Percentiles rank a stretch among this genome's conserved stretches.
phyloP scores from a whole-genome alignment of 2,113 vertebrate species.

The Pipra filicauda region DNA sequence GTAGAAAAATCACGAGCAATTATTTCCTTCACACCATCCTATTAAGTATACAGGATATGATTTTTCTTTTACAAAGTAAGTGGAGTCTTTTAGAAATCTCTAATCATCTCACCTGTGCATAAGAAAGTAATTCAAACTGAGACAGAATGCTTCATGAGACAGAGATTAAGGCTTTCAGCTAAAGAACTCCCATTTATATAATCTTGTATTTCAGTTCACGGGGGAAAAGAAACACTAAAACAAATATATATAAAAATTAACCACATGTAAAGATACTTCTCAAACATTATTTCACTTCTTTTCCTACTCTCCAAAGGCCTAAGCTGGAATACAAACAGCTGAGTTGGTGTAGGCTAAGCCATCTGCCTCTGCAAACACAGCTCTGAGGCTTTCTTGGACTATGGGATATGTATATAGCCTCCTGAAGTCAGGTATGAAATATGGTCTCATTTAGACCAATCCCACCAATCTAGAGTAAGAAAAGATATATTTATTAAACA shows the following conservation, averaged over 20 bases:
- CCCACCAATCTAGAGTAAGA: neutral
- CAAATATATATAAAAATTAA: neutral
- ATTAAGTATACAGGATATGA: neutral
- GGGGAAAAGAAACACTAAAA: neutral
- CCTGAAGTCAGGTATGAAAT: neutral
- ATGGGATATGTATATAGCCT: fast-evolving
- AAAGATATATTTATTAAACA: neutral
- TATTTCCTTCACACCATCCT: neutral
- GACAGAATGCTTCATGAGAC: neutral
- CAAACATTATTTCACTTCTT: neutral
- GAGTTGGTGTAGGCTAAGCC: neutral
- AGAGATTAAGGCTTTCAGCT: neutral
- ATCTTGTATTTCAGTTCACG: neutral
- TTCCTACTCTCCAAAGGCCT: neutral
- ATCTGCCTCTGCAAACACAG: neutral
- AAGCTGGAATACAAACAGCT: neutral
- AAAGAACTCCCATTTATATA: neutral
- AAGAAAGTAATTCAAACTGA: neutral
- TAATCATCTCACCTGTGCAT: neutral
- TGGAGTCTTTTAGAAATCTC: neutral
- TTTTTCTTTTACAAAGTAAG: neutral
- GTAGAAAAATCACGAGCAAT: neutral
- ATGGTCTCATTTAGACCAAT: neutral
- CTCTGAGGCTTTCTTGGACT: neutral
- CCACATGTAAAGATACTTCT: neutral